Evolutionary conservation across 2,888 invertebrate species (phyloP).

Genomic region (Anorthoa munda): DNA sequence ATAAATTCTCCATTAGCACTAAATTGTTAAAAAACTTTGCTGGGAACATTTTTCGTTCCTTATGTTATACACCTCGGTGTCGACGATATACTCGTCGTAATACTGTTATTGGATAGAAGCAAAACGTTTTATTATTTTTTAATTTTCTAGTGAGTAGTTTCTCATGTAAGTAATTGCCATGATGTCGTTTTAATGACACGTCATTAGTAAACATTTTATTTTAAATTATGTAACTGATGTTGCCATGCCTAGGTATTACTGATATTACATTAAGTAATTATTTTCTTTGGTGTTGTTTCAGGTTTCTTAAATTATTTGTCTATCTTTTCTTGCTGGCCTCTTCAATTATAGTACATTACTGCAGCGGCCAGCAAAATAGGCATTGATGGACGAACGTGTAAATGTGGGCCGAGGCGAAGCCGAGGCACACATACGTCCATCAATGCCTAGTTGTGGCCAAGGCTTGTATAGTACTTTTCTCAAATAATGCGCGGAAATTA

Average conservation of each 20-base stretch:
- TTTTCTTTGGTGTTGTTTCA: neutral
- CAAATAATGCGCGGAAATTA: no score
- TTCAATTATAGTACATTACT: no score
- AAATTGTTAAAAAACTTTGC: constrained; percentile 9
- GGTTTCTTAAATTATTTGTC: neutral
- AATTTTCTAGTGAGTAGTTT: constrained; percentile 5
- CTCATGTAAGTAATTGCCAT: neutral
- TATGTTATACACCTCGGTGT: neutral
- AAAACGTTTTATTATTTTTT: constrained; percentile 8
- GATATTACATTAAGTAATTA: neutral
- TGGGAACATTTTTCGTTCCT: constrained; percentile 13
- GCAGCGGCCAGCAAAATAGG: no score
- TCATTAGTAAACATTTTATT: neutral
- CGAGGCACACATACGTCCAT: no score
- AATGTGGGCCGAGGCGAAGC: no score
- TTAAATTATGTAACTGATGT: constrained; percentile 1
- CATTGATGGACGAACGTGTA: no score
- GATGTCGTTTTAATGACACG: constrained; percentile 9
- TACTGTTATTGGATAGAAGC: neutral
- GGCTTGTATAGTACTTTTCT: no score
- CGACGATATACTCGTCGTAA: neutral
- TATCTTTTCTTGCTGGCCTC: neutral
- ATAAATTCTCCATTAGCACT: constrained; percentile 19
- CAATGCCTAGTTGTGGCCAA: no score
- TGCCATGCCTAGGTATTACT: neutral